Percentiles rank a stretch among this genome's conserved stretches.
phyloP scores from a whole-genome alignment of 2,113 vertebrate species.

The Cinclus cinclus region DNA sequence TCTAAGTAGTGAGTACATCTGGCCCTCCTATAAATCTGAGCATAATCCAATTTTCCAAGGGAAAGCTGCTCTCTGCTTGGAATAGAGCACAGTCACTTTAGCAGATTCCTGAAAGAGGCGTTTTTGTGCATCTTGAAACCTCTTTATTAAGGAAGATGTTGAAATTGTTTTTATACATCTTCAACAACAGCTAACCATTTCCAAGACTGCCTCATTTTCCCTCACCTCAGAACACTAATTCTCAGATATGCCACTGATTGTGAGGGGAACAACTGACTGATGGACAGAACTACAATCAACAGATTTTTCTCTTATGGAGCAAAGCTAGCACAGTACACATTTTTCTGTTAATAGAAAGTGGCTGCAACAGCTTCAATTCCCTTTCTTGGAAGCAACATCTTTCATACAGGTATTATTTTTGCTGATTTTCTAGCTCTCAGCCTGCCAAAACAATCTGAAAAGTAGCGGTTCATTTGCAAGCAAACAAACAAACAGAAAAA shows the following conservation, averaged over 20 bases:
- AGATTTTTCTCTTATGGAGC: not conserved
- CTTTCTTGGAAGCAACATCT: not conserved
- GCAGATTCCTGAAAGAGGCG: not conserved
- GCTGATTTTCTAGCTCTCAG: not conserved
- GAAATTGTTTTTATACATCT: not conserved
- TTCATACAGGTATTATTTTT: not conserved
- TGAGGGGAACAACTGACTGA: not conserved
- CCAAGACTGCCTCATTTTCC: not conserved
- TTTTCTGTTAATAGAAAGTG: not conserved
- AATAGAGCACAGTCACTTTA: not conserved
- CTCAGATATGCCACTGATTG: not conserved
- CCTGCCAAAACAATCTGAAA: not conserved
- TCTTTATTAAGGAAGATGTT: not conserved
- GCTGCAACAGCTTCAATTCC: not conserved
- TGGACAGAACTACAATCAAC: not conserved
- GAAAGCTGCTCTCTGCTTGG: not conserved
- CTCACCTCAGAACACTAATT: not conserved
- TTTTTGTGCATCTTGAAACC: not conserved
- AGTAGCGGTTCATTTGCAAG: not conserved
- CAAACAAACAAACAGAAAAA: not conserved
- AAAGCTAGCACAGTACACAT: not conserved
- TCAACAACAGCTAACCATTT: not conserved
- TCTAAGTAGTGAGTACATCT: not conserved
- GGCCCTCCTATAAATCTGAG: not conserved
- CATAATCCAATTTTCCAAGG: not conserved